Conservation (phyloP, 2,113 vertebrate genomes). For the Callocephalon fimbriatum region DNA sequence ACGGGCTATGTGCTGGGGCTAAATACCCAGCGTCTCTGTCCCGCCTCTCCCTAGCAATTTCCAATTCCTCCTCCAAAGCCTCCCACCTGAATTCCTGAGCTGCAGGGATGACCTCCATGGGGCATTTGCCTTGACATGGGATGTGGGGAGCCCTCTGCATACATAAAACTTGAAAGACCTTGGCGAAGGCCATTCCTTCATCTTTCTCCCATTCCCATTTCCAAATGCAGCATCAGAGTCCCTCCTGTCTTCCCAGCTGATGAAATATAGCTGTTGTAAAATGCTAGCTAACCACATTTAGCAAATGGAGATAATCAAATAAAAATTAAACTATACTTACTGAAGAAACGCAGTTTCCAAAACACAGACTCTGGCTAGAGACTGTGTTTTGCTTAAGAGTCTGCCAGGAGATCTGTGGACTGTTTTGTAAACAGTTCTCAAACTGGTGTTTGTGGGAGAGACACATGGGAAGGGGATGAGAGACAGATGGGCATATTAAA, state of each 20-base stretch:
- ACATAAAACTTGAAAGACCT: not conserved
- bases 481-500: slow-evolving; percentile 41
- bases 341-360: slow-evolving; percentile 39
- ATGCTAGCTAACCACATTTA: slow-evolving; percentile 2
- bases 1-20: accelerated
- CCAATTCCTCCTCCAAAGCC: not conserved
- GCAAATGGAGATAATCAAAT: slow-evolving; percentile 28
- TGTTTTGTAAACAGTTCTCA: slow-evolving; percentile 50
- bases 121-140: not conserved
- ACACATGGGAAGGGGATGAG: slow-evolving; percentile 1
- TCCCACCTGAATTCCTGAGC: not conserved
- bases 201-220: not conserved
- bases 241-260: not conserved
- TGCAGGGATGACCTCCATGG: accelerated
- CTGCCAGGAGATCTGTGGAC: slow-evolving; percentile 53
- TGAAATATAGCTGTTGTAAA: slow-evolving; percentile 14
- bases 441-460: slow-evolving; percentile 19
- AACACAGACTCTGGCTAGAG: slow-evolving; percentile 41
- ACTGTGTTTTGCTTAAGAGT: slow-evolving; percentile 5
- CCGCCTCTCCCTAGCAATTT: not conserved
- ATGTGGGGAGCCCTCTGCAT: not conserved
- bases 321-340: slow-evolving; percentile 34
- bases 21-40: not conserved
- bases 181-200: not conserved
- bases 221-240: not conserved